Evolutionary conservation across 92 coral and sea anemone species (phyloP), one percentile per base, ranked within the genome.

Genomic region (Epizoanthus illoricatus): DNA sequence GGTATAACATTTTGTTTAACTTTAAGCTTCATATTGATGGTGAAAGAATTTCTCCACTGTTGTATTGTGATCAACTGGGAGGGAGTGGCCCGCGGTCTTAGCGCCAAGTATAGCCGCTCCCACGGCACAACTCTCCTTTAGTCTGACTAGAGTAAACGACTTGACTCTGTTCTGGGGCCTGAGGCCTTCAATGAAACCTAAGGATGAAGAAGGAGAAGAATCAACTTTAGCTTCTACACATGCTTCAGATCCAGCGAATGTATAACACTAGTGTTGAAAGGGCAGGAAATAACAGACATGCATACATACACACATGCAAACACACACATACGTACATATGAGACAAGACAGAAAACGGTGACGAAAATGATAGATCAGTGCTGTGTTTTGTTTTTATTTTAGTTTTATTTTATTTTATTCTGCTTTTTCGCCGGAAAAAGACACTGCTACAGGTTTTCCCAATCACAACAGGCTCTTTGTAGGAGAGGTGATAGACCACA

Each of bases 61-160:
- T n/a, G 87, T 80, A 59, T 65, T 86, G 81, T 91, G 91, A 78
- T 96, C 97, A 21, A 96, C 90, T n/a, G 93, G 86, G 65, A 96
- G 85, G 28, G 73, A 64, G 19, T 85, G 86, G 80, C 73, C 85
- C 28, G 87, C 88, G 72, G 84, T 69, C 87, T 93, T 96, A 4
- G 98, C 98, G 60, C 99, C 99, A 6, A 96, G 87, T n/a, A 88
- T 85, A 13, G 99, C 99, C 33, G 99, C 99, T 4, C 99, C 99
- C 60, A 96, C 91, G 12, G 98, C 97, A 62, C 92, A 89, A 6
- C 90, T 87, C 78, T 89, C 98, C 23, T 80, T 89, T 20, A 94
- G 88, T 64, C 72, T 83, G 3, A 89, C 89, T 65, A 96, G 73
- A 18, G 93, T 84, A 60, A 94, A 83, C 66, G 91, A 86, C 41